Conservation (phyloP, 2,797 vertebrate species). For the Cossypha niveicapilla region DNA sequence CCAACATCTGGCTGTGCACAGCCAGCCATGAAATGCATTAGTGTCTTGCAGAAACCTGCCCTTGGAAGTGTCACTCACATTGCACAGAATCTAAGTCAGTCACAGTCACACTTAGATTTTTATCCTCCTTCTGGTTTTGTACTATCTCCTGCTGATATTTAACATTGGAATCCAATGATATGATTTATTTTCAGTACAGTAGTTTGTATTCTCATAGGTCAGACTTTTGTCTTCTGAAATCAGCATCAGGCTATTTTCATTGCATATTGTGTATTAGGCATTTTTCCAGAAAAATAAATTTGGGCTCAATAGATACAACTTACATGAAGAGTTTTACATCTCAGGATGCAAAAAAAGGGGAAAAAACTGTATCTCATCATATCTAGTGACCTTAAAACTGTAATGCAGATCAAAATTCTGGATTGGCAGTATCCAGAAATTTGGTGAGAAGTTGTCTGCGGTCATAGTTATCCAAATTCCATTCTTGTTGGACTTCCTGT, state of each 20-base stretch:
- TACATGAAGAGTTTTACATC: background rate
- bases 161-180: rapidly evolving
- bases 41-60: background rate
- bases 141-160: background rate
- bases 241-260: background rate
- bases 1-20: rapidly evolving
- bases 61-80: background rate
- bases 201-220: background rate
- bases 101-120: background rate
- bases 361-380: background rate
- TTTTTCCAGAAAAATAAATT: background rate
- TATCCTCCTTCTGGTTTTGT: background rate
- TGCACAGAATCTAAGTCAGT: background rate
- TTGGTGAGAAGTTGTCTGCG: background rate
- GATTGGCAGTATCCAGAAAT: background rate
- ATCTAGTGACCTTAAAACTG: background rate
- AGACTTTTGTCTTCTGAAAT: background rate
- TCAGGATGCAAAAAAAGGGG: too few species aligned
- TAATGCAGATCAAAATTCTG: background rate
- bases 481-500: background rate
- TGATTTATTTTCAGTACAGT: background rate
- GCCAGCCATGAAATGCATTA: rapidly evolving
- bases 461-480: background rate
- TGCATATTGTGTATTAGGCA: background rate
- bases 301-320: rapidly evolving